These are phyloP conservation scores for Nasonia oneida DNA, from an alignment of 2,888 invertebrate species.

Conservation along the genomic window DNA sequence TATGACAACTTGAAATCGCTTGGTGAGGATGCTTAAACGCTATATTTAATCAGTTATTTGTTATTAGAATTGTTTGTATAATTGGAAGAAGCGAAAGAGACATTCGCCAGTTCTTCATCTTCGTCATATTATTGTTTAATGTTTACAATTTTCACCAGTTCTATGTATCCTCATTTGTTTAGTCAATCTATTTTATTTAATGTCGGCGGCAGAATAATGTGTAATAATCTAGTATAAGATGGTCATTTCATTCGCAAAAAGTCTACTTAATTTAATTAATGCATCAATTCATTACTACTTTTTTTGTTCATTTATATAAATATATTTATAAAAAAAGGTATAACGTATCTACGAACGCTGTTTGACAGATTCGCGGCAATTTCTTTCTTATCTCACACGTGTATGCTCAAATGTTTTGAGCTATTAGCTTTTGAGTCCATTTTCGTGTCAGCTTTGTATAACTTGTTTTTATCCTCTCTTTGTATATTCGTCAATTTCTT, in stretches of 20 bases:
- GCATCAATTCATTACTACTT: constrained; percentile 23
- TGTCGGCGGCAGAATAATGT: constrained; percentile 11
- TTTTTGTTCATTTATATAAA: constrained; percentile 10
- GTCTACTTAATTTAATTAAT: constrained; percentile 47
- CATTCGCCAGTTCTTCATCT: constrained; percentile 26
- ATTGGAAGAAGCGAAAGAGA: constrained; percentile 55
- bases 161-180: background rate
- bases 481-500: constrained; percentile 11
- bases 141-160: background rate
- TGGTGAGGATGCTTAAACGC: constrained; percentile 47
- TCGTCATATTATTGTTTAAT: constrained; percentile 29
- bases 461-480: constrained; percentile 3
- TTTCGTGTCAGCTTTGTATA: constrained; percentile 1
- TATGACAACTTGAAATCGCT: constrained; percentile 52
- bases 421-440: background rate
- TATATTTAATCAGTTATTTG: constrained; percentile 41
- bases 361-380: constrained; percentile 50
- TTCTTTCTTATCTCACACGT: constrained; percentile 13
- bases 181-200: constrained; percentile 9
- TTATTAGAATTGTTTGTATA: constrained; percentile 47
- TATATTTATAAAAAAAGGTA: constrained; percentile 32
- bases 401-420: background rate
- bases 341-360: constrained; percentile 42
- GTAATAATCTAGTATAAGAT: constrained; percentile 16
- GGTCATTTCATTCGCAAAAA: constrained; percentile 22